phyloP scores from a whole-genome alignment of 2,888 invertebrate genomes.

The Gisinianus flammeolus region DNA sequence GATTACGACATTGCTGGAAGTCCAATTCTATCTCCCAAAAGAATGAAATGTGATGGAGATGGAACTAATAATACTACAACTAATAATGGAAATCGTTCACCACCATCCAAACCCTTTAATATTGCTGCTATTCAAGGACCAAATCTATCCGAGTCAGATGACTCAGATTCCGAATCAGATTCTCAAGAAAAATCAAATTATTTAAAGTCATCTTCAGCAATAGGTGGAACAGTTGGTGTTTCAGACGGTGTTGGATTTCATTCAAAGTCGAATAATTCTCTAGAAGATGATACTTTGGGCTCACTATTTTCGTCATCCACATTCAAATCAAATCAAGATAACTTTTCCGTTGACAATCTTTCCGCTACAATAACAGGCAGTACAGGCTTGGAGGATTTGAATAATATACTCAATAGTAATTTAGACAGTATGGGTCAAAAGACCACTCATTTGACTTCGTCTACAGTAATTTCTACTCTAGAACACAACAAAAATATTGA shows the following conservation, averaged over 20 bases:
- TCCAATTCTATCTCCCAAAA: neutral
- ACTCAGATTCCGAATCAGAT: slow-evolving; percentile 31
- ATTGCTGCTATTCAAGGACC: slow-evolving; percentile 63
- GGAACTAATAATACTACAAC: slow-evolving; percentile 23
- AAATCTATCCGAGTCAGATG: slow-evolving; percentile 63
- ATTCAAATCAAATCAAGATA: neutral
- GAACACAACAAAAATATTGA: neutral
- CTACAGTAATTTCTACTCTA: neutral
- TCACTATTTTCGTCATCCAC: neutral
- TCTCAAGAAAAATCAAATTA: neutral
- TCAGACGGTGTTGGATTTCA: neutral
- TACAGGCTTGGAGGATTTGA: neutral
- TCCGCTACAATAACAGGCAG: too few relatives aligned
- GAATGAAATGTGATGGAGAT: slow-evolving; percentile 7
- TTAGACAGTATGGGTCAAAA: neutral
- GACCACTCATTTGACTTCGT: neutral
- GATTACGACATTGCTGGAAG: neutral
- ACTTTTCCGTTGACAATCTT: slow-evolving; percentile 9
- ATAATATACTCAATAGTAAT: neutral
- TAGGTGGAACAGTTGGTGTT: neutral
- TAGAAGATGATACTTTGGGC: neutral
- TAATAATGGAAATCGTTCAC: neutral
- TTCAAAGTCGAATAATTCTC: neutral
- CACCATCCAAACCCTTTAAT: slow-evolving; percentile 62
- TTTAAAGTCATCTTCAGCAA: neutral